Evolutionary conservation across 2,113 vertebrate species (phyloP).

Genomic region (Tychaedon coryphoeus): DNA sequence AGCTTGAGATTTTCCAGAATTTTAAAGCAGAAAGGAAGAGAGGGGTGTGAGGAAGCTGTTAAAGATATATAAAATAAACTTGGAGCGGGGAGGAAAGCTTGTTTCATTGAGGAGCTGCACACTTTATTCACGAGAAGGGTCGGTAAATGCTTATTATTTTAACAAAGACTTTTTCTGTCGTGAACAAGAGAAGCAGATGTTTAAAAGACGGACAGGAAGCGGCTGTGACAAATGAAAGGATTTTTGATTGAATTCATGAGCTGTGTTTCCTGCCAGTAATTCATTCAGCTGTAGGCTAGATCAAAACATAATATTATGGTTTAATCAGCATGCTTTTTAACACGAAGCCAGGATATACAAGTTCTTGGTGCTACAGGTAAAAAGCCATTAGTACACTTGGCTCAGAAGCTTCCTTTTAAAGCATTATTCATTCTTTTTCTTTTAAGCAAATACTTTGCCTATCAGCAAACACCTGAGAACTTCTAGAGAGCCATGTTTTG

Average conservation of each 20-base stretch:
- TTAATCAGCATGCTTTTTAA: slow-evolving; percentile 64
- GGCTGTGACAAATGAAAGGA: slow-evolving; percentile 78
- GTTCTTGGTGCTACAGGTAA: slow-evolving; percentile 47
- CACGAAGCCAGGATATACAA: slow-evolving; percentile 42
- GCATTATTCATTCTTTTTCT: slow-evolving; percentile 17
- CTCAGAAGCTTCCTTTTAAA: neutral
- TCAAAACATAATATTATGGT: slow-evolving; percentile 72
- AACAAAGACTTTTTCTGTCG: slow-evolving; percentile 68
- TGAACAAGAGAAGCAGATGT: slow-evolving; percentile 78
- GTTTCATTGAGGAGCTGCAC: slow-evolving; percentile 40
- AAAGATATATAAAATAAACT: slow-evolving; percentile 76
- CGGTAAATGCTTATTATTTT: slow-evolving; percentile 67
- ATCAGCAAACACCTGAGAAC: slow-evolving; percentile 37
- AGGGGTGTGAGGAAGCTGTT: slow-evolving; percentile 75
- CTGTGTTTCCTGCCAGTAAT: slow-evolving; percentile 79
- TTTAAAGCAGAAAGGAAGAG: slow-evolving; percentile 67
- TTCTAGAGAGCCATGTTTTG: neutral
- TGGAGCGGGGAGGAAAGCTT: neutral
- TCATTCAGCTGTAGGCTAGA: slow-evolving; percentile 73
- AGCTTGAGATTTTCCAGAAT: slow-evolving; percentile 75
- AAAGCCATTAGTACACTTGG: slow-evolving; percentile 1
- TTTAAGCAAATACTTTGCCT: neutral
- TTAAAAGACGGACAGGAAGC: slow-evolving; percentile 75
- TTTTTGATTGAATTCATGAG: slow-evolving; percentile 79
- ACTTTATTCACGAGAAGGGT: slow-evolving; percentile 50